Percentiles rank a stretch among this genome's conserved stretches.
These are phyloP conservation scores for Rhinoptilus africanus DNA, from an alignment of 2,113 vertebrate species.

Conservation along the genomic window DNA sequence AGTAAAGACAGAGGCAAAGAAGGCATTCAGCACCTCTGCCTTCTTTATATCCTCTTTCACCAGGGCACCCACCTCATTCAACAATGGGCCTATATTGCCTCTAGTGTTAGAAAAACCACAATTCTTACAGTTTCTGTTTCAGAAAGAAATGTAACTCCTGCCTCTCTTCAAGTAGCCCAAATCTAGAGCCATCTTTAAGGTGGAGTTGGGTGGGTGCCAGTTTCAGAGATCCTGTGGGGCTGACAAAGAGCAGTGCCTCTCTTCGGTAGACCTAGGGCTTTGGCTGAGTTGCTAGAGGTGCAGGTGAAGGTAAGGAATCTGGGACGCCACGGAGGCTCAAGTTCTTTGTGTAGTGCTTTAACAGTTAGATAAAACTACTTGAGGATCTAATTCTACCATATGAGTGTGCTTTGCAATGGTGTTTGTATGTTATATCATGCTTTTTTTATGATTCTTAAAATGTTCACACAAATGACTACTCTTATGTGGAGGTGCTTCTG, in stretches of 20 bases:
- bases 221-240: background rate
- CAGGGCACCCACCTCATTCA: too few species aligned
- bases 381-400: background rate
- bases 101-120: too few species aligned
- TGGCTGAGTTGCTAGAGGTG: background rate
- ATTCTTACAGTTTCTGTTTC: background rate
- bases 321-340: rapidly evolving
- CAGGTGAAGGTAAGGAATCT: background rate
- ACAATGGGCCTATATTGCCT: too few species aligned
- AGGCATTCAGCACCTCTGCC: too few species aligned
- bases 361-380: background rate
- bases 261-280: background rate
- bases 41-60: too few species aligned
- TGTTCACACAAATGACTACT: background rate
- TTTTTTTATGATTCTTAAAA: background rate
- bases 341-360: background rate
- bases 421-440: background rate
- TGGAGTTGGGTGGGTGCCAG: background rate
- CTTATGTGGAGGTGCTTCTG: background rate
- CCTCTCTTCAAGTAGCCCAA: background rate
- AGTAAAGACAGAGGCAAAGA: too few species aligned
- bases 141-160: background rate
- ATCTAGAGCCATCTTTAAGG: background rate
- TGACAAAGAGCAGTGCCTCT: background rate
- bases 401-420: background rate